Evolutionary conservation across 2,113 vertebrate genomes (phyloP).

Genomic region (Peucedramus taeniatus): DNA sequence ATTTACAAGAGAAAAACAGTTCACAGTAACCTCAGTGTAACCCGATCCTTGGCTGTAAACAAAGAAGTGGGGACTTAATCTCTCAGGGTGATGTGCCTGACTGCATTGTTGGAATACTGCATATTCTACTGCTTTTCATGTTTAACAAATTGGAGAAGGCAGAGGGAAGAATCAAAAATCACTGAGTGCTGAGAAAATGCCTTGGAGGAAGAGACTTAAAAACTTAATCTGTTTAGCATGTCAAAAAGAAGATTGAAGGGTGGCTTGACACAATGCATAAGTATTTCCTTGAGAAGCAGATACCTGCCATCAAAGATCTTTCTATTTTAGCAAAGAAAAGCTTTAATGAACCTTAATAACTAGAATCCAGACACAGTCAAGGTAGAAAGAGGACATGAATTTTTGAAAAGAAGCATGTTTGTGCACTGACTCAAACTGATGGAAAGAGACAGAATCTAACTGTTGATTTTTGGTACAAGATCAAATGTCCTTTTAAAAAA

Average conservation of each 20-base stretch:
- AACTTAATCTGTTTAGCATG: slow-evolving; percentile 30
- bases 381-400: neutral
- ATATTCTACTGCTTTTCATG: neutral
- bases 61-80: neutral
- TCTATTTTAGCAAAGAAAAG: neutral
- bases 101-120: neutral
- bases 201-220: slow-evolving; percentile 7
- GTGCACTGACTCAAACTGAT: neutral
- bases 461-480: neutral
- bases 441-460: neutral
- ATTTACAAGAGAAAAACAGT: neutral
- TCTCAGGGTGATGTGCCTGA: neutral
- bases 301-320: neutral
- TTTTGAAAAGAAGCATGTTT: neutral
- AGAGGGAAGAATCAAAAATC: neutral
- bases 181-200: neutral
- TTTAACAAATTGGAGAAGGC: neutral
- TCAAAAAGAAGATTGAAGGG: slow-evolving; percentile 31
- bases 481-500: neutral
- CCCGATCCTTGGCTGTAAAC: neutral
- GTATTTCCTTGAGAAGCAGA: neutral
- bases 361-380: neutral
- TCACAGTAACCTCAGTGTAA: neutral
- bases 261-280: neutral
- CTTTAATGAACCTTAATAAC: neutral